Evolutionary conservation across 1,140 invertebrate genomes (phyloP).

Genomic region (Solenopsis fugax): DNA sequence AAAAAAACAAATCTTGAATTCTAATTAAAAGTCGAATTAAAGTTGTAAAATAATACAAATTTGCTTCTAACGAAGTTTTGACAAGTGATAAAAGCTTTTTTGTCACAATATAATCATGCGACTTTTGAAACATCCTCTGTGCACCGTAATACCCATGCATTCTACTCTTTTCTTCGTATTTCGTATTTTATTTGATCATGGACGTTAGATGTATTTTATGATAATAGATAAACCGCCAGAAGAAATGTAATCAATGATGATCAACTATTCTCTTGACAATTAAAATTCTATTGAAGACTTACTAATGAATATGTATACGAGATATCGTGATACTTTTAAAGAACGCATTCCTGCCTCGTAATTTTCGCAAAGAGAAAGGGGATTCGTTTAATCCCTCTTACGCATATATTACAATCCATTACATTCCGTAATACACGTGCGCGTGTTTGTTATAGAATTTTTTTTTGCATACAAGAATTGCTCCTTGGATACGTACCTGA

Average conservation of each 20-base stretch:
- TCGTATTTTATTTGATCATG: neutral
- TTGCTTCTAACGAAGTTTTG: neutral
- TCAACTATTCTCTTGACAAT: slow-evolving; percentile 36
- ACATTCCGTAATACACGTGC: slow-evolving; percentile 7
- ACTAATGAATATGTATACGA: slow-evolving; percentile 28
- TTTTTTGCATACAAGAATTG: slow-evolving; percentile 9
- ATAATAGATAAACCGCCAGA: neutral
- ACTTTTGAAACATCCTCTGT: slow-evolving; percentile 4
- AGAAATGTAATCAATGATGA: slow-evolving; percentile 19
- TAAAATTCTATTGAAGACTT: slow-evolving; percentile 20
- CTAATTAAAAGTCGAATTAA: neutral
- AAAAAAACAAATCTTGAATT: neutral
- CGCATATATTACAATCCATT: neutral
- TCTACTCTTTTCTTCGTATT: neutral
- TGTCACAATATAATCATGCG: neutral
- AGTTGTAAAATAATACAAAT: neutral
- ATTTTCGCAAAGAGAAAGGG: slow-evolving; percentile 40
- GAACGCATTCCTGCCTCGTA: neutral
- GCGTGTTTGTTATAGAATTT: slow-evolving; percentile 5
- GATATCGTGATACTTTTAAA: neutral
- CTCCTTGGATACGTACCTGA: slow-evolving; percentile 29
- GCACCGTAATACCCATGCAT: neutral
- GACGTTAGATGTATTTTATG: slow-evolving; percentile 18
- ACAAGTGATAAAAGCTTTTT: neutral
- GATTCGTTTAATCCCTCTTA: neutral